These are phyloP conservation scores for Noctua fimbriata DNA, from an alignment of 2,888 invertebrate genomes.

Conservation along the genomic window DNA sequence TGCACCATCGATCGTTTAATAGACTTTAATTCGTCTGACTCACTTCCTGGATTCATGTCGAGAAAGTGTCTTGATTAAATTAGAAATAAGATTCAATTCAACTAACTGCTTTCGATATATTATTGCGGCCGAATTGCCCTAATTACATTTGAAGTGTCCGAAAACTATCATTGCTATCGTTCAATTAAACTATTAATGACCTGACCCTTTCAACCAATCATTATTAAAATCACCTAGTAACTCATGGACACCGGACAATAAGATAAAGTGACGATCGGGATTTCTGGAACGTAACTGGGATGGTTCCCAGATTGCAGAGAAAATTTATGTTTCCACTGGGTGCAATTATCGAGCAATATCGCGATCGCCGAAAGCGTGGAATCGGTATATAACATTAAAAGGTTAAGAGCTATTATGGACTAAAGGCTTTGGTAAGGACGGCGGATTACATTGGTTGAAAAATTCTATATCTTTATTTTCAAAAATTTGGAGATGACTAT, in stretches of 20 bases:
- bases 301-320: conserved; percentile 13
- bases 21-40: conserved; percentile 79
- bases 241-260: conserved; percentile 1
- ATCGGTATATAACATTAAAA: conserved; percentile 19
- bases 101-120: conserved; percentile 30
- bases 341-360: conserved; percentile 38
- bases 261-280: conserved; percentile 9
- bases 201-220: conserved; percentile 8
- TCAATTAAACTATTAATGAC: conserved; percentile 12
- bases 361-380: background rate
- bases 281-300: background rate
- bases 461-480: background rate
- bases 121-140: background rate
- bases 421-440: background rate
- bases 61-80: conserved; percentile 41
- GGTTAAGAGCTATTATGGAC: conserved; percentile 2
- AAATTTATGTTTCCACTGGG: conserved; percentile 42
- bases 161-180: conserved; percentile 9
- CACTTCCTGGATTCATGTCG: conserved; percentile 69
- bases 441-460: background rate
- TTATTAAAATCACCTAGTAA: background rate
- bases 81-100: conserved; percentile 24
- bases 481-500: background rate
- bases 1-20: conserved; percentile 82
- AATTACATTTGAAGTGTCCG: background rate